These are phyloP conservation scores for Rutpela maculata DNA, from an alignment of 2,888 invertebrate species.

Conservation along the genomic window DNA sequence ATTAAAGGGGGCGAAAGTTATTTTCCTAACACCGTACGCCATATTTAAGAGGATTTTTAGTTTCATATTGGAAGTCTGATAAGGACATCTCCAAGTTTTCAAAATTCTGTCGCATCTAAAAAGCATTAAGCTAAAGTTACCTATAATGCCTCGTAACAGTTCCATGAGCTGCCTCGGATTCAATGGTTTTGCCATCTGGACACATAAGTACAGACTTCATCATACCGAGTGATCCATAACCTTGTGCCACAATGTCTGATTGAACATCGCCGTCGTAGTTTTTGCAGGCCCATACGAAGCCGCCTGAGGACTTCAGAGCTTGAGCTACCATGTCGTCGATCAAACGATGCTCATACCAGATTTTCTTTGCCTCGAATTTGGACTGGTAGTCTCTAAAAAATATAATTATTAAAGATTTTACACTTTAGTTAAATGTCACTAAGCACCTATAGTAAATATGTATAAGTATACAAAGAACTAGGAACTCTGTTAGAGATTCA, in stretches of 20 bases:
- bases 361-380: conserved; percentile 84
- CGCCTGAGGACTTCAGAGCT: conserved; percentile 87
- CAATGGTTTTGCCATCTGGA: conserved; percentile 91
- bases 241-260: conserved; percentile 89
- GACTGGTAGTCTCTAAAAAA: conserved; percentile 81
- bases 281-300: conserved; percentile 95
- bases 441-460: no score
- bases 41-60: no score
- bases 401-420: not conserved
- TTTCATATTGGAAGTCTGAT: no score
- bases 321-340: conserved; percentile 96
- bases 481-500: no score
- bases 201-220: conserved; percentile 95
- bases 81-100: not conserved
- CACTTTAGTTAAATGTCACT: no score
- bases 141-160: conserved; percentile 92
- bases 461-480: no score
- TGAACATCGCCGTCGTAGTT: conserved; percentile 96
- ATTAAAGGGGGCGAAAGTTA: no score
- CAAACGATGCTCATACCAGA: conserved; percentile 94
- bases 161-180: conserved; percentile 94
- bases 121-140: conserved; percentile 62
- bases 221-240: conserved; percentile 89
- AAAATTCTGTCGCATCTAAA: not conserved
- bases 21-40: no score